Evolutionary conservation across 2,113 vertebrate genomes (phyloP).

Genomic region (Glaucidium brasilianum): DNA sequence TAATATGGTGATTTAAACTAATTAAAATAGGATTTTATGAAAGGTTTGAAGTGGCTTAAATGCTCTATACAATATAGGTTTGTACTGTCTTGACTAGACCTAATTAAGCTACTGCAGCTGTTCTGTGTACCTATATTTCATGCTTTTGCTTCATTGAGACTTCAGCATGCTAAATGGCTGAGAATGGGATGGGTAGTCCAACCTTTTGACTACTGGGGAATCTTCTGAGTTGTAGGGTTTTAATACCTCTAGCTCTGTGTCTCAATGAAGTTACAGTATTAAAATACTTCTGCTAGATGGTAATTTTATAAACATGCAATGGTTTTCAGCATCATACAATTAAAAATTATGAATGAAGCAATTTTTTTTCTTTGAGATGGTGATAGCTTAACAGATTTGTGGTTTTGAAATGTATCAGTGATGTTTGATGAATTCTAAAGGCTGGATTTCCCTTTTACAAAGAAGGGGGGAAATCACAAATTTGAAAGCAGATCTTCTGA

Average conservation of each 20-base stretch:
- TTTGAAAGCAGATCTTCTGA: not conserved
- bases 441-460: not conserved
- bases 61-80: not conserved
- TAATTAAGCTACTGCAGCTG: not conserved
- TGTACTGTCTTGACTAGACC: not conserved
- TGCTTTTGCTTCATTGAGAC: not conserved
- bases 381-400: not conserved
- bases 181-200: not conserved
- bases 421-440: not conserved
- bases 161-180: not conserved
- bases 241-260: not conserved
- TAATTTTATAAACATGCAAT: not conserved
- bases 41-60: not conserved
- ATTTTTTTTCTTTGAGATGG: not conserved
- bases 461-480: not conserved
- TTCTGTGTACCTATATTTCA: not conserved
- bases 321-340: not conserved
- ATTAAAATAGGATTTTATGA: not conserved
- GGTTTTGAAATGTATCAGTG: not conserved
- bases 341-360: not conserved
- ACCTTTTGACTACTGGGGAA: not conserved
- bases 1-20: not conserved
- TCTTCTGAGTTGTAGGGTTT: not conserved
- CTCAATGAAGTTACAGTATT: not conserved
- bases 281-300: not conserved